Evolutionary conservation across 2,113 vertebrate species (phyloP).

Genomic region (Tychaedon coryphoeus): DNA sequence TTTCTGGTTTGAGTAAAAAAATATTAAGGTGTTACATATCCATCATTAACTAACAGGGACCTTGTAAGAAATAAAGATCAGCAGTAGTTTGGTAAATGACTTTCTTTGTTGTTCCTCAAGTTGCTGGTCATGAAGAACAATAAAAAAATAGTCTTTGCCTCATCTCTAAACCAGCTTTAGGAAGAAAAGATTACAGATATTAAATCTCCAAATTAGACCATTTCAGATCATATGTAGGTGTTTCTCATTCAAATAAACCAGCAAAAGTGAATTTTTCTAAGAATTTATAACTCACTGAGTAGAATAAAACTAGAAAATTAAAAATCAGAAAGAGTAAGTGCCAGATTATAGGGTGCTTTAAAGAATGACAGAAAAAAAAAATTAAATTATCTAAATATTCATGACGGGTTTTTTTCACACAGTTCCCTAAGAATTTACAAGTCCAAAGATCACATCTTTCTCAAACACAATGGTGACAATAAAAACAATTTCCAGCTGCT

Average conservation of each 20-base stretch:
- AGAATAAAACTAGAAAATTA: neutral
- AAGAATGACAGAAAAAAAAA: neutral
- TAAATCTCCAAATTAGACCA: neutral
- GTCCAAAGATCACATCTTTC: neutral
- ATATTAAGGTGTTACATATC: neutral
- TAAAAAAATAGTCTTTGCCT: neutral
- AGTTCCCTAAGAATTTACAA: neutral
- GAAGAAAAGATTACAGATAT: neutral
- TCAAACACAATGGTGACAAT: neutral
- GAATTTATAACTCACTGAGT: neutral
- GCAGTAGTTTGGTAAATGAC: neutral
- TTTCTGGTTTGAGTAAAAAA: neutral
- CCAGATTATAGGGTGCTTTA: neutral
- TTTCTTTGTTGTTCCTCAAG: neutral
- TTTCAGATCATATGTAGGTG: neutral
- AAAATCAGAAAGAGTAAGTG: neutral
- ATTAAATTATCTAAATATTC: neutral
- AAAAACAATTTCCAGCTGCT: constrained; percentile 5
- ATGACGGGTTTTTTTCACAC: neutral
- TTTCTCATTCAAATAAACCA: neutral
- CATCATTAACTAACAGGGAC: neutral
- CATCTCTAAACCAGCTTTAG: neutral
- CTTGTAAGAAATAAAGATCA: neutral
- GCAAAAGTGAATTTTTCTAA: neutral
- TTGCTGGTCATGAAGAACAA: neutral